These are phyloP conservation scores for Saiga tatarica DNA, from an alignment of 2,113 vertebrate species.

Conservation along the genomic window DNA sequence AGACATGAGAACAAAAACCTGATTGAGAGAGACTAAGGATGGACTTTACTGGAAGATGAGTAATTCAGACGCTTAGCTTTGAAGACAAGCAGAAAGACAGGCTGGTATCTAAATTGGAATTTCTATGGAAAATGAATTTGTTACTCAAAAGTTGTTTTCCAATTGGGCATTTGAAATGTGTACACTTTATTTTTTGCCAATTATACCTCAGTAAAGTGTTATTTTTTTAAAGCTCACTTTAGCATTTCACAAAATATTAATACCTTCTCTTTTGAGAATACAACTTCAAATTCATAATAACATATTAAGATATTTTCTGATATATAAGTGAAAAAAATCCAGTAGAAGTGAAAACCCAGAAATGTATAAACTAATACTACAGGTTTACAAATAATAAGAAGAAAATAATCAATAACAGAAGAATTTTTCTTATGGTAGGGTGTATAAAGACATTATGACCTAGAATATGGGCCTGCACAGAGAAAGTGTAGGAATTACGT, in stretches of 20 bases:
- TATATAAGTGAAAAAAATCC: neutral
- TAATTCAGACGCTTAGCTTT: neutral
- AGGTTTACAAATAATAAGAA: neutral
- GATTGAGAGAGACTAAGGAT: neutral
- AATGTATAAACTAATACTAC: neutral
- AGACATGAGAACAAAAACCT: neutral
- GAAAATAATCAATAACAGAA: neutral
- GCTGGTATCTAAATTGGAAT: neutral
- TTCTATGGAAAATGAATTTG: neutral
- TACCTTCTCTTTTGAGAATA: slow-evolving; percentile 14
- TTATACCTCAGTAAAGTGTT: neutral
- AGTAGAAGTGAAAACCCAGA: neutral
- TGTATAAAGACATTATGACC: neutral
- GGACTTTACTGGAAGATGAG: neutral
- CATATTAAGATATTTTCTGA: neutral
- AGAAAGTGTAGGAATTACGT: neutral
- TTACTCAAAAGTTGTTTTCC: neutral
- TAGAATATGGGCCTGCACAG: neutral
- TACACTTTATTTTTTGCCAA: neutral
- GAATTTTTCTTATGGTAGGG: neutral
- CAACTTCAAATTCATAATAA: neutral
- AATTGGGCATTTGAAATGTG: neutral
- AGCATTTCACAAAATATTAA: slow-evolving; percentile 12
- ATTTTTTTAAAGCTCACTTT: neutral
- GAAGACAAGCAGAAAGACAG: neutral